These are phyloP conservation scores for Conus canariensis DNA, from an alignment of 2,888 invertebrate genomes.

Conservation along the genomic window DNA sequence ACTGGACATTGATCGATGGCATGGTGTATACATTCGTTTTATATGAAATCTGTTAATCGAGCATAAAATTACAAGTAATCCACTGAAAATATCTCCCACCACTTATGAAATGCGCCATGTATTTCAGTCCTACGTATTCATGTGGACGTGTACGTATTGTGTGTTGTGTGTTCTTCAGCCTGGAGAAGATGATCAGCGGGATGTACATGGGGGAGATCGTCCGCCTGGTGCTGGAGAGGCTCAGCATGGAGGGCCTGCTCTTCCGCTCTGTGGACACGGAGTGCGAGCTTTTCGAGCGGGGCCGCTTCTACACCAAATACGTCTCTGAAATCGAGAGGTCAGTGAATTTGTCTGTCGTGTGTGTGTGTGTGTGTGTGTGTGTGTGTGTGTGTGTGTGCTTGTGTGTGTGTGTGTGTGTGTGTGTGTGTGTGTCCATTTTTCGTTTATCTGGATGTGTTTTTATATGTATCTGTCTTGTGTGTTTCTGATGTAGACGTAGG, in stretches of 20 bases:
- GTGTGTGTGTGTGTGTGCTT: no score
- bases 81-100: no score
- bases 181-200: slow-evolving; percentile 98
- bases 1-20: no score
- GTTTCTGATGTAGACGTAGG: not conserved
- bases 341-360: slow-evolving; percentile 29
- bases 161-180: slow-evolving; percentile 79
- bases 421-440: not conserved
- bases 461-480: not conserved
- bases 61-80: no score
- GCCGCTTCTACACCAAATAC: slow-evolving; percentile 96
- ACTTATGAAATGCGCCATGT: no score
- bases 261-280: slow-evolving; percentile 91
- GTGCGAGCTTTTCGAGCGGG: slow-evolving; percentile 85
- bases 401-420: not conserved
- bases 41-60: no score
- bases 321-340: slow-evolving; percentile 95
- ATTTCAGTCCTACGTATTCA: not conserved
- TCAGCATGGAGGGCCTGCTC: slow-evolving; percentile 84
- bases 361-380: slow-evolving; percentile 12
- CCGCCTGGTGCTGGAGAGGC: slow-evolving; percentile 90
- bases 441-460: no score
- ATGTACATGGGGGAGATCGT: slow-evolving; percentile 99
- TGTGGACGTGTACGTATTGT: not conserved
- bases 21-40: no score